A percentile compares a stretch with the other conserved stretches of the same genome.
These are phyloP conservation scores for Schizothorax lantsangensis DNA, from an alignment of 2,797 vertebrate species.

Conservation along the genomic window DNA sequence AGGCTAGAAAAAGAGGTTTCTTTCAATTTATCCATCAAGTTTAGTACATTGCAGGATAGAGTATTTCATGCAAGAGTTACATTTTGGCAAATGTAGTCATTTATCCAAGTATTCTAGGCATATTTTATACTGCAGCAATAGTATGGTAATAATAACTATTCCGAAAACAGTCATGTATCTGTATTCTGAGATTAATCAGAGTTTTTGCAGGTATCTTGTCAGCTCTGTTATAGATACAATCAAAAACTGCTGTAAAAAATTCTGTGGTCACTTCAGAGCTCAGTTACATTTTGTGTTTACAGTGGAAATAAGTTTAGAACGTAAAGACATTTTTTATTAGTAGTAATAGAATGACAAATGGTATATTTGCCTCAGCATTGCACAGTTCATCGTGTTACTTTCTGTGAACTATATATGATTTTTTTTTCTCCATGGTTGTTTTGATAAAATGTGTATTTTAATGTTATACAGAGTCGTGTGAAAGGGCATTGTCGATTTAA, in stretches of 20 bases:
- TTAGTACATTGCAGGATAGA: neutral
- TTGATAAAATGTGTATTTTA: conserved; percentile 27
- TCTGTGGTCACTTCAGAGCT: neutral
- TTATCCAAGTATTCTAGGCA: neutral
- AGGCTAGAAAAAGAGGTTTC: neutral
- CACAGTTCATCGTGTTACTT: neutral
- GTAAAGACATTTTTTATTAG: neutral
- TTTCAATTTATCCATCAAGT: neutral
- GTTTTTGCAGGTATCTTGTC: neutral
- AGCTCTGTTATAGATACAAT: neutral
- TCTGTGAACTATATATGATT: neutral
- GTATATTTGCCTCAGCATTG: neutral
- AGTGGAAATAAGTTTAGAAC: neutral
- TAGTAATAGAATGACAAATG: neutral
- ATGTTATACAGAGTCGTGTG: neutral
- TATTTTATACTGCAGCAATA: neutral
- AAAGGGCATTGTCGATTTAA: conserved; percentile 8
- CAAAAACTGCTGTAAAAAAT: neutral
- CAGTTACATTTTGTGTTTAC: conserved; percentile 8
- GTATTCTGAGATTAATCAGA: neutral
- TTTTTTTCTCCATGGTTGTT: neutral
- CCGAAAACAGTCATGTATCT: neutral
- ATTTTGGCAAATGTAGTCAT: neutral
- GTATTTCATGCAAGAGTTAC: neutral
- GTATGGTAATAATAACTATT: neutral